These are phyloP conservation scores for Clarias magur DNA, from an alignment of 2,113 vertebrate species.

Conservation along the genomic window DNA sequence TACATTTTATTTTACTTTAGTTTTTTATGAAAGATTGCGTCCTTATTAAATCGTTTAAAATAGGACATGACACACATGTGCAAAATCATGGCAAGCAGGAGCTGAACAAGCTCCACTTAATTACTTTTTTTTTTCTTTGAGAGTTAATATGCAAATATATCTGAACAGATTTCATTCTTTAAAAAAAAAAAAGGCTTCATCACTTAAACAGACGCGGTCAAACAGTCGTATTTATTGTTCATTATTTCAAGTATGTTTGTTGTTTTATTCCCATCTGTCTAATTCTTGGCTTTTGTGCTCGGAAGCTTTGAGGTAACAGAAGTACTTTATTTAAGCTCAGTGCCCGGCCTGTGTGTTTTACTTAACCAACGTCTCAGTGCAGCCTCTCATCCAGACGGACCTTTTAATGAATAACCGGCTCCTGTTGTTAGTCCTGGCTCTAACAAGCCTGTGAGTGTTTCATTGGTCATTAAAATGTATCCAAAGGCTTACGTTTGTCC, in stretches of 20 bases:
- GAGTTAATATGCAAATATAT: conserved; percentile 41
- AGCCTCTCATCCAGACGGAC: conserved; percentile 44
- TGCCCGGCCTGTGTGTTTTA: conserved; percentile 44
- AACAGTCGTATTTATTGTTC: conserved; percentile 48
- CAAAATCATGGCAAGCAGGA: not conserved
- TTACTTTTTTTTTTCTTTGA: conserved; percentile 15
- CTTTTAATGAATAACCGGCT: conserved; percentile 50
- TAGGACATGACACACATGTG: too few relatives aligned
- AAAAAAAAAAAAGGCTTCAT: conserved; percentile 39
- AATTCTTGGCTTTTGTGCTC: conserved; percentile 38
- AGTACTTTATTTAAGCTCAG: conserved; percentile 46
- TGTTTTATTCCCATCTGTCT: conserved; percentile 59
- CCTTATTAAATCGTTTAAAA: too few relatives aligned
- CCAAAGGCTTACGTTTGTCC: conserved; percentile 63
- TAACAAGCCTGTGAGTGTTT: conserved; percentile 57
- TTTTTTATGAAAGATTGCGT: not conserved
- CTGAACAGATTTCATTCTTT: conserved; percentile 30
- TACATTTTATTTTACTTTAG: not conserved
- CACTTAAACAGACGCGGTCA: conserved; percentile 49
- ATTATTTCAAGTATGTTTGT: conserved; percentile 15
- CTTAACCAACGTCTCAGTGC: conserved; percentile 57
- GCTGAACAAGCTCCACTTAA: not conserved
- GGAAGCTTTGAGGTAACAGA: conserved; percentile 53
- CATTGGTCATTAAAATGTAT: conserved; percentile 68
- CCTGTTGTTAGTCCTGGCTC: conserved; percentile 43